Percentiles rank a stretch among this genome's conserved stretches.
These are phyloP conservation scores for Rosalia funebris DNA, from an alignment of 2,888 invertebrate genomes.

Conservation along the genomic window DNA sequence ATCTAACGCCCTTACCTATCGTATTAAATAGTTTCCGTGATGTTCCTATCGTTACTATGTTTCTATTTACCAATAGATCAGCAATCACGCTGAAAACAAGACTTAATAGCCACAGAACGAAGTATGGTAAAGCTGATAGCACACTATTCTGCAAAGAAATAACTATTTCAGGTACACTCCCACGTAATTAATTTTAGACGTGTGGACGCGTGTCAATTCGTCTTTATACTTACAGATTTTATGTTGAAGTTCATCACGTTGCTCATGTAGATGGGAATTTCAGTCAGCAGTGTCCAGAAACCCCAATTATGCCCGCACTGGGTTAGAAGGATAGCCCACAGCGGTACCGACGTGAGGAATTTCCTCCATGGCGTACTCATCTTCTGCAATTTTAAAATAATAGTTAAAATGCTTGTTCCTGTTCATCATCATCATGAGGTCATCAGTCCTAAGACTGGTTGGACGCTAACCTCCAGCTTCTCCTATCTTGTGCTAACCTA, in stretches of 20 bases:
- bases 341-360: slow-evolving; percentile 78
- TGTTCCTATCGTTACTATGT: slow-evolving; percentile 51
- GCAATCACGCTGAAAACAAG: slow-evolving; percentile 76
- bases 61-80: slow-evolving; percentile 69
- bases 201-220: not conserved
- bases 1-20: slow-evolving; percentile 62
- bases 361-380: slow-evolving; percentile 77
- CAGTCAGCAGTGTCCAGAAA: slow-evolving; percentile 84
- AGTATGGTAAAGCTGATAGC: slow-evolving; percentile 77
- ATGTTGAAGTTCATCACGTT: slow-evolving; percentile 78
- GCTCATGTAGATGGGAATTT: slow-evolving; percentile 84
- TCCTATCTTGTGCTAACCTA: too few relatives aligned
- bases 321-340: slow-evolving; percentile 77
- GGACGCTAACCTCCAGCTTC: too few relatives aligned
- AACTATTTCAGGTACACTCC: too few relatives aligned
- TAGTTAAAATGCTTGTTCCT: too few relatives aligned
- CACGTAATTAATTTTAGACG: too few relatives aligned
- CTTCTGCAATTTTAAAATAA: too few relatives aligned
- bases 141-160: slow-evolving; percentile 70
- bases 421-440: too few relatives aligned
- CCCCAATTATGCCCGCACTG: slow-evolving; percentile 84
- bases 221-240: slow-evolving; percentile 66
- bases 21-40: slow-evolving; percentile 47
- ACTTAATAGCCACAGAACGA: slow-evolving; percentile 77
- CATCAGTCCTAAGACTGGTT: too few relatives aligned